These are phyloP conservation scores for Teleiodes luculella DNA, from an alignment of 2,888 invertebrate genomes.

Conservation along the genomic window DNA sequence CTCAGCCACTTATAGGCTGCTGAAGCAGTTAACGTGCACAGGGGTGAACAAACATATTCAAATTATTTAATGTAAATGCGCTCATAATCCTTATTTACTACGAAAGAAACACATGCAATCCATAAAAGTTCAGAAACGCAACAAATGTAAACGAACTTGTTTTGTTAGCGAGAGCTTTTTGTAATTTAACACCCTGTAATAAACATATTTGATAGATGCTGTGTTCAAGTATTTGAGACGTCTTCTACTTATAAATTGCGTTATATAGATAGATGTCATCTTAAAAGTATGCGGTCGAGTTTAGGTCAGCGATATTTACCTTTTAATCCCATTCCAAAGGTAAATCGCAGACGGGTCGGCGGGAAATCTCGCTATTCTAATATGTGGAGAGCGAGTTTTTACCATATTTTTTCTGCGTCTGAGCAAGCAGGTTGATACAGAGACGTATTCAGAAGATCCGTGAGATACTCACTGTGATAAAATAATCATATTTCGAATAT, in stretches of 20 bases:
- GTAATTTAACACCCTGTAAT: no score
- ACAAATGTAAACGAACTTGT: not conserved
- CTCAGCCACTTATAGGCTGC: slow-evolving; percentile 16
- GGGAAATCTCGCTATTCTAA: slow-evolving; percentile 56
- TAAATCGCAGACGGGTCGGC: slow-evolving; percentile 51
- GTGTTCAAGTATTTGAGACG: no score
- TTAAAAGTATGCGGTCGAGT: slow-evolving; percentile 14
- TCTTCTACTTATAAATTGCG: no score
- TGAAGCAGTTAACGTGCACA: slow-evolving; percentile 28
- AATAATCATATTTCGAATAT: no score
- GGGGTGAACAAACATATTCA: slow-evolving; percentile 65
- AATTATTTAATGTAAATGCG: slow-evolving; percentile 37
- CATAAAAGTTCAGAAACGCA: slow-evolving; percentile 38
- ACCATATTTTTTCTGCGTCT: slow-evolving; percentile 52
- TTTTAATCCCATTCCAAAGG: slow-evolving; percentile 41
- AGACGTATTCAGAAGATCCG: slow-evolving; percentile 39
- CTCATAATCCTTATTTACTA: slow-evolving; percentile 30
- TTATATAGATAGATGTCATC: not conserved
- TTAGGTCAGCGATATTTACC: slow-evolving; percentile 30
- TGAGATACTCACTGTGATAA: not conserved
- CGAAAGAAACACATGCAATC: slow-evolving; percentile 51
- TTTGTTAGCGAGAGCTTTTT: no score
- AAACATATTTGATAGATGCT: no score
- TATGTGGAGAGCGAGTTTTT: slow-evolving; percentile 50
- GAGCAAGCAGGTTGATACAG: slow-evolving; percentile 55